Evolutionary conservation across 2,888 invertebrate species (phyloP), one percentile per base, ranked within the genome.

Genomic region (Stictocephala bisonia): DNA sequence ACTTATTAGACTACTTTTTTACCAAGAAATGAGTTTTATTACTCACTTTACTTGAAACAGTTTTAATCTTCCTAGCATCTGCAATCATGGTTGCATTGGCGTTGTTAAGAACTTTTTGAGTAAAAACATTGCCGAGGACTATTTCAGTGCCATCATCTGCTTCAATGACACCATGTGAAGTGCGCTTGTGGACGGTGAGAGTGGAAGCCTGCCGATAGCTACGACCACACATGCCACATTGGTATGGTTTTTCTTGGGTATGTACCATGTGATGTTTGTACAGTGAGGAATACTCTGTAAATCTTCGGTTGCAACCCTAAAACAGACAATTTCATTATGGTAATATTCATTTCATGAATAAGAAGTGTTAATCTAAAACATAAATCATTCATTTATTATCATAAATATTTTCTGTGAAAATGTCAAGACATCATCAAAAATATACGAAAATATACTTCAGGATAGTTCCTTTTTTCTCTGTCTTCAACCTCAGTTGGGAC

Each of bases 261-360:
- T 91, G 90, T 40, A 87, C 88, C 40, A 87, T 84, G 78, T 89
- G 88, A 81, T 90, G 90, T 80, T 90, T 90, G 81, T 90, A 90
- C 18, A 90, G 85, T 78, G 90, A 90, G 64, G 90, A 90, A 81
- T 90, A 91, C 81, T 91, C 91, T 0, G 90, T 90, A 79, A 91
- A 91, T 56, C 89, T 84, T 80, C 89, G 89, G 22, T 87, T 87
- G 82, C 90, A 91, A 58, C 87, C 88, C 84, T 85, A 77, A 70
- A 81, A 81, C n/a, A n/a, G n/a, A n/a, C n/a, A n/a, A n/a, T n/a
- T n/a, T n/a, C n/a, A n/a, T n/a, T n/a, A n/a, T n/a, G n/a, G n/a
- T n/a, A n/a, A n/a, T n/a, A n/a, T n/a, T n/a, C n/a, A n/a, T n/a
- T n/a, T n/a, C n/a, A n/a, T n/a, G n/a, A n/a, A n/a, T n/a, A n/a